Conservation (phyloP, 2,797 vertebrate genomes). For the Notoglanidium macrostoma region DNA sequence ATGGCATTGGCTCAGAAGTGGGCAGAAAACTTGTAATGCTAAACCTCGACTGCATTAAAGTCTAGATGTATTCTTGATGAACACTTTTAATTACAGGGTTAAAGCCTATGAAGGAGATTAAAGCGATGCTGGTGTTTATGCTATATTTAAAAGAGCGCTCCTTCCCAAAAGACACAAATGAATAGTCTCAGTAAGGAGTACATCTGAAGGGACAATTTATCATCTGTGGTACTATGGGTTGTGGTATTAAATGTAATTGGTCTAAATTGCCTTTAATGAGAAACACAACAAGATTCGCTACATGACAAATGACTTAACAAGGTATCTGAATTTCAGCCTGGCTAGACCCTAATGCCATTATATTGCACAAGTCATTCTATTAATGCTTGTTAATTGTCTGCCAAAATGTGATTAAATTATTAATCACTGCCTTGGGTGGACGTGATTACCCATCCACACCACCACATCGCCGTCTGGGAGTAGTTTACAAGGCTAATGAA, state of each 20-base stretch:
- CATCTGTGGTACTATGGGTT: slow-evolving; percentile 46
- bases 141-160: slow-evolving; percentile 2
- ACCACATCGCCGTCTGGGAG: slow-evolving; percentile 39
- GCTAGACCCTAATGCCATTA: background rate
- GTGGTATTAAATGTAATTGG: slow-evolving; percentile 49
- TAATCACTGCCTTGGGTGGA: slow-evolving; percentile 54
- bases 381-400: slow-evolving; percentile 56
- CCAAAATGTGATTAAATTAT: slow-evolving; percentile 58
- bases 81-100: slow-evolving; percentile 34
- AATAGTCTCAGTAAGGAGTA: slow-evolving; percentile 20
- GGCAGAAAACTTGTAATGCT: background rate
- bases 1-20: background rate
- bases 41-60: background rate
- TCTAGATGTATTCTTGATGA: slow-evolving; percentile 27
- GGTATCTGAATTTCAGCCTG: slow-evolving; percentile 24
- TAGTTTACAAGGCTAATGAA: slow-evolving; percentile 43
- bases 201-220: slow-evolving; percentile 38
- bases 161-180: slow-evolving; percentile 24
- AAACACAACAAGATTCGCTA: slow-evolving; percentile 43
- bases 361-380: slow-evolving; percentile 44
- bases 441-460: slow-evolving; percentile 41
- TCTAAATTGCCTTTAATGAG: slow-evolving; percentile 53
- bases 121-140: slow-evolving; percentile 7
- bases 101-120: slow-evolving; percentile 24
- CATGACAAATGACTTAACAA: slow-evolving; percentile 51